Conservation (phyloP, 2,888 invertebrate genomes). For the Eristalis arbustorum region DNA sequence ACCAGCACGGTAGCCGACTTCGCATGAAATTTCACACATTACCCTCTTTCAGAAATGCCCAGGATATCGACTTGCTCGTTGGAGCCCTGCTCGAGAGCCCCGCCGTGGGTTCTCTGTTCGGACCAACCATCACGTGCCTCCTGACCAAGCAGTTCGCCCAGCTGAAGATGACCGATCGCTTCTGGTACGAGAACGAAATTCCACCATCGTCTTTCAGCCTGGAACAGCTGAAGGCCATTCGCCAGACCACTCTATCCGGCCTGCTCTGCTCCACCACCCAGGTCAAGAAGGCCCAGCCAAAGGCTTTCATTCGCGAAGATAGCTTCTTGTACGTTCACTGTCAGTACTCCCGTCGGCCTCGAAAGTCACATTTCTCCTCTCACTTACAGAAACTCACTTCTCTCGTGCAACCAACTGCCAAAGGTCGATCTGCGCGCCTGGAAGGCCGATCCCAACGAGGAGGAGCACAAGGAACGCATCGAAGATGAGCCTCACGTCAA, state of each 20-base stretch:
- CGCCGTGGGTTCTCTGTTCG: slow-evolving; percentile 89
- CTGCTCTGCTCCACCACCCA: slow-evolving; percentile 88
- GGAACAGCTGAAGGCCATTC: slow-evolving; percentile 89
- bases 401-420: slow-evolving; percentile 87
- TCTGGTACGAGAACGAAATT: slow-evolving; percentile 97
- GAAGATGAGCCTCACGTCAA: slow-evolving; percentile 77
- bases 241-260: slow-evolving; percentile 89
- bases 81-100: slow-evolving; percentile 92
- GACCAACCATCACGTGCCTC: slow-evolving; percentile 93
- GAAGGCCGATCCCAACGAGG: slow-evolving; percentile 82
- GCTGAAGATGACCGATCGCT: slow-evolving; percentile 92
- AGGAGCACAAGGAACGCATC: slow-evolving; percentile 75
- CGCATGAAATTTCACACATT: background rate
- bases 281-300: slow-evolving; percentile 89
- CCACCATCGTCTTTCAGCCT: slow-evolving; percentile 91
- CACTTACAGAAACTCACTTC: slow-evolving; percentile 84
- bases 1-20: background rate
- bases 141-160: slow-evolving; percentile 90
- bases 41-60: slow-evolving; percentile 81
- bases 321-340: slow-evolving; percentile 87
- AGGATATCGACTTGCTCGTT: slow-evolving; percentile 91
- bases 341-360: fast-evolving
- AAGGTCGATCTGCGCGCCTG: slow-evolving; percentile 86
- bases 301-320: slow-evolving; percentile 91
- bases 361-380: background rate